Evolutionary conservation across 2,797 vertebrate species (phyloP), one percentile per base, ranked within the genome.

Genomic region (Cyclura pinguis): DNA sequence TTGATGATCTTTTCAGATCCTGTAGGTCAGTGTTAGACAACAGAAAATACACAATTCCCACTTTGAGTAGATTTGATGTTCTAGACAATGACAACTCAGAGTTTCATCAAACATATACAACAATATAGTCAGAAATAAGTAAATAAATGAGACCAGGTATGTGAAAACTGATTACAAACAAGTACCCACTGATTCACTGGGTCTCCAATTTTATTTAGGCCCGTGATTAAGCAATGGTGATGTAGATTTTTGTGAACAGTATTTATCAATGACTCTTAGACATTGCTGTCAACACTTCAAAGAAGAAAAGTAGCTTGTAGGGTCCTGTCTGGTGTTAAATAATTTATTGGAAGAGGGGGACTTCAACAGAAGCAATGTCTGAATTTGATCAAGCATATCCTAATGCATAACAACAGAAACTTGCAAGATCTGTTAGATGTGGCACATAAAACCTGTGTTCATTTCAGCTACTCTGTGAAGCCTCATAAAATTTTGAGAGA

Each of bases 401-500:
- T 88, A 94, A 94, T 64, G 88, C 76, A 90, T 73, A 94, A 93
- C 87, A 94, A 92, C 76, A 93, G 92, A 89, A 93, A 88, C 84
- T 89, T 92, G 72, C 89, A 92, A 86, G 87, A 93, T 93, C 89
- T 83, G 69, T 92, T 89, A 92, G 87, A 32, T 86, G 87, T 77
- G 92, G 89, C 91, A 95, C 57, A 92, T 93, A 96, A 96, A 96
- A 94, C 83, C 86, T 94, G 52, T 87, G 90, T 89, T 95, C 88
- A 93, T 42, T 88, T 95, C 92, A 93, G 73, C 74, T 74, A 83
- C 80, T 91, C 87, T 85, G 87, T 87, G 92, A 95, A 96, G 89
- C 84, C 90, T 93, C 89, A 93, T 96, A 94, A 96, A 96, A 94
- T 90, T 92, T 92, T 95, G 94, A 96, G 87, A 90, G 89, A 90